Percentiles rank a stretch among this genome's conserved stretches.
phyloP scores from a whole-genome alignment of 2,888 invertebrate genomes.

The Diarsia dahlii region DNA sequence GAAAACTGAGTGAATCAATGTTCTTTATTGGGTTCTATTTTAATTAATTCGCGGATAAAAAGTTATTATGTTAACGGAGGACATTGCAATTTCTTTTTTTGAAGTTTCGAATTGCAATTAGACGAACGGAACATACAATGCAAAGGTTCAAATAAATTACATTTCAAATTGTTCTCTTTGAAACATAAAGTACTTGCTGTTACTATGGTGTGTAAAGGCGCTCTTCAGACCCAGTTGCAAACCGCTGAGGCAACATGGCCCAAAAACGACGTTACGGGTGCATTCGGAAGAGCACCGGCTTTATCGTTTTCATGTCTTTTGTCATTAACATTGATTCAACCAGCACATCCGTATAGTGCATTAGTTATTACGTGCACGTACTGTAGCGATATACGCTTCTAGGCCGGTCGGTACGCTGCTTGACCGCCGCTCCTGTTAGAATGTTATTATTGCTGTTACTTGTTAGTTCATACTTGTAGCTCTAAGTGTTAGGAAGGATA shows the following conservation, averaged over 20 bases:
- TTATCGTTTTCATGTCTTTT: background rate
- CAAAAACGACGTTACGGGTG: background rate
- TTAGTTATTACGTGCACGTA: conserved; percentile 85
- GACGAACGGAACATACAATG: background rate
- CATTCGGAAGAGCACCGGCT: background rate
- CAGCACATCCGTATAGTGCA: conserved; percentile 68
- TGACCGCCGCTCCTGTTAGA: conserved; percentile 85
- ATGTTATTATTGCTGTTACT: conserved; percentile 73
- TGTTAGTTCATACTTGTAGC: conserved; percentile 65
- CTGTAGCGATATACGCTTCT: conserved; percentile 87
- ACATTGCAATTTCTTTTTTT: background rate
- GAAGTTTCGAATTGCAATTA: background rate
- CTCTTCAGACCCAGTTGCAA: background rate
- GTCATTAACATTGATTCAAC: conserved; percentile 65
- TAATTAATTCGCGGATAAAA: background rate
- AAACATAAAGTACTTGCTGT: background rate
- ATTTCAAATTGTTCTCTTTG: background rate
- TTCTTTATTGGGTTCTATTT: background rate
- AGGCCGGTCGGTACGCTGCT: conserved; percentile 82
- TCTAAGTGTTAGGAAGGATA: conserved; percentile 29
- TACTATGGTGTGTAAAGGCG: background rate
- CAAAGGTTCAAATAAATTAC: background rate
- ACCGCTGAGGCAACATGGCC: background rate
- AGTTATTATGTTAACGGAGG: background rate
- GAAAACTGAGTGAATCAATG: conserved; percentile 75